A percentile compares a stretch with the other conserved stretches of the same genome.
Conservation (phyloP, 2,888 invertebrate genomes). For the Lingula anatina region DNA sequence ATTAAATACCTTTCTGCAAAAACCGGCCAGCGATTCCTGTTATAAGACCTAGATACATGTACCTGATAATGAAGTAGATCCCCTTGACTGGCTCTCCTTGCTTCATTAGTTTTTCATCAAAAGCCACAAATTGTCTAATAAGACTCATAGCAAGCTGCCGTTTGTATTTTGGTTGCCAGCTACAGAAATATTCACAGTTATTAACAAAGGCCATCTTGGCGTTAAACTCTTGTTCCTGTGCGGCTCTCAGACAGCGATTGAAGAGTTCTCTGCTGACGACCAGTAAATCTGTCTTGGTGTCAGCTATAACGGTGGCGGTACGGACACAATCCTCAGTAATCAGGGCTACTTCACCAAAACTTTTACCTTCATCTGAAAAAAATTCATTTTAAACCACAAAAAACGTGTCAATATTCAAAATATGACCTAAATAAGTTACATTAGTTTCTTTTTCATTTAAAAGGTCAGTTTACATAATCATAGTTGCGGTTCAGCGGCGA, state of each 20-base stretch:
- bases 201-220: conserved; percentile 40
- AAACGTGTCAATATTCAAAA: too few relatives aligned
- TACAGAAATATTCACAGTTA: conserved; percentile 34
- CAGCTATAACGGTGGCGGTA: conserved; percentile 49
- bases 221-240: conserved; percentile 34
- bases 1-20: too few relatives aligned
- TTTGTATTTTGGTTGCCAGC: conserved; percentile 41
- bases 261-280: conserved; percentile 48
- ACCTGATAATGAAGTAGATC: conserved; percentile 44
- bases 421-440: background rate
- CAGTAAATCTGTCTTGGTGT: conserved; percentile 40
- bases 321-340: conserved; percentile 48
- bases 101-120: conserved; percentile 35
- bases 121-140: conserved; percentile 30
- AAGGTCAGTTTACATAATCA: too few relatives aligned
- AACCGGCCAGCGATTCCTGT: too few relatives aligned
- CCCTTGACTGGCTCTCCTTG: conserved; percentile 41
- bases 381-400: too few relatives aligned
- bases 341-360: conserved; percentile 51
- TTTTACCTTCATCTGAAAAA: conserved; percentile 48
- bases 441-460: background rate
- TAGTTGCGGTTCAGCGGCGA: too few relatives aligned
- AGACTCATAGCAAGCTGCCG: conserved; percentile 46
- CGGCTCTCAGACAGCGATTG: conserved; percentile 29
- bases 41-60: too few relatives aligned